phyloP scores from a whole-genome alignment of 1,140 invertebrate species.

The Sinonovacula constricta region DNA sequence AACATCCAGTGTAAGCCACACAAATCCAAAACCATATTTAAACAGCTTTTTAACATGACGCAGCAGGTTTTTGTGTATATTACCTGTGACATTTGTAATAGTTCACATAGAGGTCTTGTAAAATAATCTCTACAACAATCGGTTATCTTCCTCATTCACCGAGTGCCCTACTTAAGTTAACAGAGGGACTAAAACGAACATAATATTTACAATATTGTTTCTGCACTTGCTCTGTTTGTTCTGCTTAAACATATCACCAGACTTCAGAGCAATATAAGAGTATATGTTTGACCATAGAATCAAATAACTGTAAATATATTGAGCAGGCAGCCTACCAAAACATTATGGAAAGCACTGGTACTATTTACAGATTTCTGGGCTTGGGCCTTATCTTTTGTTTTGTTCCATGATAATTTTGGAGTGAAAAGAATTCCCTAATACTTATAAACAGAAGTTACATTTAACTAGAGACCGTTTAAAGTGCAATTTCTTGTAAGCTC shows the following conservation, averaged over 20 bases:
- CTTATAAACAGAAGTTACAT: too few species aligned
- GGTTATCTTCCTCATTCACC: slow-evolving; percentile 8
- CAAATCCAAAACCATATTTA: too few species aligned
- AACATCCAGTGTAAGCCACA: too few species aligned
- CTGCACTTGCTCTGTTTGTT: background rate
- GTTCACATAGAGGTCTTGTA: too few species aligned
- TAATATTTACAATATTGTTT: background rate
- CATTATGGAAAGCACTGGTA: background rate
- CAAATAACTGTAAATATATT: background rate
- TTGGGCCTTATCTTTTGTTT: slow-evolving; percentile 3
- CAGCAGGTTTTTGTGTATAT: too few species aligned
- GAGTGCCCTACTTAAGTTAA: background rate
- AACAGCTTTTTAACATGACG: too few species aligned
- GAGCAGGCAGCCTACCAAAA: slow-evolving; percentile 1
- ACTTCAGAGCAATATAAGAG: slow-evolving; percentile 1
- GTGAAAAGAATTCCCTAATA: slow-evolving; percentile 6
- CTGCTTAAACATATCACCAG: background rate
- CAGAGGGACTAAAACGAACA: too few species aligned
- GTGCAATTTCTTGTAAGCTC: background rate
- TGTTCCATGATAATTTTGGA: background rate
- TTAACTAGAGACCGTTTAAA: background rate
- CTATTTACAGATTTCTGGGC: slow-evolving; percentile 1
- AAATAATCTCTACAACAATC: background rate
- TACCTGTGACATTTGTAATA: too few species aligned
- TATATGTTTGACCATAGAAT: slow-evolving; percentile 2